Conservation (phyloP, 2,113 vertebrate genomes). For the Platycercus adscitus region DNA sequence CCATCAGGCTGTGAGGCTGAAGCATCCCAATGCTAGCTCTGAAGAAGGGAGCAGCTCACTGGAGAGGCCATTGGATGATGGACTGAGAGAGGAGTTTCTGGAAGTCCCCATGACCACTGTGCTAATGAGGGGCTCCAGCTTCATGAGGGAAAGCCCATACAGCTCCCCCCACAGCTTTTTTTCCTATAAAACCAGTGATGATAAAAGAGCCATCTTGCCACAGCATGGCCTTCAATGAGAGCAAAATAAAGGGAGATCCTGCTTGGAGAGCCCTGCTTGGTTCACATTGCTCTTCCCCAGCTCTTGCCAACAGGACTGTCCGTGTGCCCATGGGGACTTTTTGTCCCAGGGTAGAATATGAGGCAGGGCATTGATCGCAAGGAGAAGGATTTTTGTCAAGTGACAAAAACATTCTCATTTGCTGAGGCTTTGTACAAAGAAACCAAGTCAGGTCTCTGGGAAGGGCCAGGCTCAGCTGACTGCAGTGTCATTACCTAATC, state of each 20-base stretch:
- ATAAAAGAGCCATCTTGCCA: conserved; percentile 41
- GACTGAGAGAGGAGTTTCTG: conserved; percentile 65
- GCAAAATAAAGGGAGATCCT: neutral
- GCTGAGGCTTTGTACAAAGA: neutral
- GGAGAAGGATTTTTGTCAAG: conserved; percentile 1
- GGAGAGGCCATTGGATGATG: neutral
- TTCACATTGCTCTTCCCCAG: neutral
- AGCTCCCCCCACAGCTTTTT: neutral
- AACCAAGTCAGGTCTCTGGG: neutral
- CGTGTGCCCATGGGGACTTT: neutral
- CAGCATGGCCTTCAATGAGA: neutral
- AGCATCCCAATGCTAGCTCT: neutral
- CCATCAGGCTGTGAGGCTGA: conserved; percentile 30
- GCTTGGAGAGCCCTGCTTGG: neutral
- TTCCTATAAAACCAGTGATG: neutral
- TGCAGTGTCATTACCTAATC: neutral
- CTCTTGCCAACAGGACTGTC: neutral
- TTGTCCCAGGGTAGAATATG: neutral
- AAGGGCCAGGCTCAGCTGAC: neutral
- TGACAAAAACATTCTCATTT: neutral
- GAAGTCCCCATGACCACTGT: conserved; percentile 73
- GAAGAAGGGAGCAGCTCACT: conserved; percentile 60
- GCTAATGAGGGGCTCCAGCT: conserved; percentile 47
- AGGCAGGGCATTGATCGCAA: neutral
- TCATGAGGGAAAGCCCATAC: neutral